These are phyloP conservation scores for Macrophya alboannulata DNA, from an alignment of 2,888 invertebrate genomes.

Conservation along the genomic window DNA sequence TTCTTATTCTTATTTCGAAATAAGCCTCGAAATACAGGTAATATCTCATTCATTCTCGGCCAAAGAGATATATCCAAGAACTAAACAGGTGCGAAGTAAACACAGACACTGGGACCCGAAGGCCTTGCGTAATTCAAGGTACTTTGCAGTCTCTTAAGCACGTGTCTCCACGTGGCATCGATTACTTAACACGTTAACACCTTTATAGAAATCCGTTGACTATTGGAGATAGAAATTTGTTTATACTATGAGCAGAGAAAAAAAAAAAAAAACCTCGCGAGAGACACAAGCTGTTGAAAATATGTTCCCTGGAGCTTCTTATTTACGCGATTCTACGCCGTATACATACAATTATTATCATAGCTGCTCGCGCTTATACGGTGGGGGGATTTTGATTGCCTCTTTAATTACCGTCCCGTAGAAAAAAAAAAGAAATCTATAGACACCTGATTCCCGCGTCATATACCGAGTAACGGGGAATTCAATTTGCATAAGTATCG, in stretches of 20 bases:
- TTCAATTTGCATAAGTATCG: conserved; percentile 32
- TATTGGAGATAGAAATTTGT: background rate
- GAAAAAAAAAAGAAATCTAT: background rate
- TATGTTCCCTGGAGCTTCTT: background rate
- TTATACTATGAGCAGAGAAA: background rate
- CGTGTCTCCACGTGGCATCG: conserved; percentile 27
- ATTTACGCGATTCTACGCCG: background rate
- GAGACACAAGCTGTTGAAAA: conserved; percentile 18
- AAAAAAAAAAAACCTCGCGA: background rate
- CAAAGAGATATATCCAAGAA: background rate
- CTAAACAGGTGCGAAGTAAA: conserved; percentile 23
- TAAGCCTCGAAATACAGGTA: background rate
- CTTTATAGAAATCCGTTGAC: background rate
- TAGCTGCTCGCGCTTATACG: background rate
- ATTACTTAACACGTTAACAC: conserved; percentile 49
- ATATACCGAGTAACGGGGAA: background rate
- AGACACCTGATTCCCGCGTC: background rate
- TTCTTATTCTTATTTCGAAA: background rate
- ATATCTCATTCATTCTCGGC: background rate
- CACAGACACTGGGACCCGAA: background rate
- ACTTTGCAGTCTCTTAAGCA: background rate
- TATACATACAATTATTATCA: background rate
- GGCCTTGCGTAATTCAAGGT: conserved; percentile 4
- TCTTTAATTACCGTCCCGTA: conserved; percentile 23
- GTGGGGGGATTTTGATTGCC: background rate